Conservation (phyloP, 1,140 invertebrate species). For the Aradophagus sp. region DNA sequence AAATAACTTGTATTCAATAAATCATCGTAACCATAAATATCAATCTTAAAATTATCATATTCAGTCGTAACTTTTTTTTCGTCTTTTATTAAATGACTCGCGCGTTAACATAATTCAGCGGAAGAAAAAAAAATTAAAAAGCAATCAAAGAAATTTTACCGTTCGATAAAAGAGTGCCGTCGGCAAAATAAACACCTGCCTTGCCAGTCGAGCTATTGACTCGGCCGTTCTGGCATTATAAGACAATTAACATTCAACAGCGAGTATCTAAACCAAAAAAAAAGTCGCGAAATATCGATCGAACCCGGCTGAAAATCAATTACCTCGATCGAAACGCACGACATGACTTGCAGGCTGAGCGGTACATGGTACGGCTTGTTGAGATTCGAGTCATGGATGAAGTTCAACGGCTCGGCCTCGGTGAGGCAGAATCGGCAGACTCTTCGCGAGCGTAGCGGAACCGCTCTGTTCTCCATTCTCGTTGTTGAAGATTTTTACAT, state of each 20-base stretch:
- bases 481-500: conserved; percentile 10
- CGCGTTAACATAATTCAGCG: background rate
- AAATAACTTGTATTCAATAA: no score
- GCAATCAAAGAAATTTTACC: conserved; percentile 4
- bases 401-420: conserved; percentile 76
- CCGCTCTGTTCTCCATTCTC: conserved; percentile 78
- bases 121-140: background rate
- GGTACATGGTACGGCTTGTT: conserved; percentile 76
- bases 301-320: conserved; percentile 7
- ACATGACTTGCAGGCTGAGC: conserved; percentile 83
- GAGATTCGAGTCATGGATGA: conserved; percentile 79
- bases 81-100: no score
- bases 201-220: conserved; percentile 54
- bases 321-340: conserved; percentile 85
- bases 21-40: no score
- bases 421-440: conserved; percentile 84
- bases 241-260: conserved; percentile 30
- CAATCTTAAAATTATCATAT: no score
- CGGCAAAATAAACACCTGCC: conserved; percentile 33
- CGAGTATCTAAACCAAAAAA: conserved; percentile 8
- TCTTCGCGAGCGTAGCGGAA: conserved; percentile 77
- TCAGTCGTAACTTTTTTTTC: no score
- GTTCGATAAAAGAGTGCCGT: conserved; percentile 35
- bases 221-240: conserved; percentile 21
- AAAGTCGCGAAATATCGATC: conserved; percentile 4